Base-by-base conservation (phyloP, 2,888 invertebrate genomes). In the Deladenus siricidicola region DNA sequence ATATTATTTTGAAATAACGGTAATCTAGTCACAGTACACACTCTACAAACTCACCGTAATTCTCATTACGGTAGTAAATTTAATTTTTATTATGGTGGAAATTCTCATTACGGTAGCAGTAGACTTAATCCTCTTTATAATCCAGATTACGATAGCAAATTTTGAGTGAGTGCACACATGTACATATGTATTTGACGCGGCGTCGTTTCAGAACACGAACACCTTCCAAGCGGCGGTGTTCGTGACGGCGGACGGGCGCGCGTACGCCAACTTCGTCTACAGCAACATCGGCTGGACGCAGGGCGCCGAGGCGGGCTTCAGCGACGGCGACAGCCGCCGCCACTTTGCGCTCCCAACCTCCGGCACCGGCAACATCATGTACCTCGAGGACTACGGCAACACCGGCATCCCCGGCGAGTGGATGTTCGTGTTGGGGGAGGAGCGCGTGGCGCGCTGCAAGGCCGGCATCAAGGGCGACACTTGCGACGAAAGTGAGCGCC, bases 261-360 rank as follows among this genome's bases (percentile, higher is more conserved):
- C 78, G 1, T 78, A 70, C 55, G 75, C 76, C 52, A 78, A 78
- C 63, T 79, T 74, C 60, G 76, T 78, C 62, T 78, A 76, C 70
- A 74, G 70, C 60, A 74, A 76, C 54, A 74, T 78, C 49, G 78
- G 77, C 23, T 78, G 78, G 78, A 76, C 76, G 1, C 77, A 79
- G 56, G 78, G 76, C 21, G 78, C 78, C 34, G 76, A 76, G 71
- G 74, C 78, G 23, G 78, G 78, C 45, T 78, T 78, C 68, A 76
- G 70, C 51, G 60, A 66, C n/a, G 78, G 78, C 4, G 71, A 73
- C 43, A 70, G 66, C 17, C 60, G 62, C 23, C 44, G 56, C n/a
- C 67, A 69, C 52, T 77, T 70, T 66, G 68, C 72, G 21, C 65
- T 78, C 45, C 78, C 76, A 8, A 72, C 73, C 4, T 74, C 75